Percentiles rank a stretch among this genome's conserved stretches.
Conservation (phyloP, 2,888 invertebrate genomes). For the Monoplex corrugatus region DNA sequence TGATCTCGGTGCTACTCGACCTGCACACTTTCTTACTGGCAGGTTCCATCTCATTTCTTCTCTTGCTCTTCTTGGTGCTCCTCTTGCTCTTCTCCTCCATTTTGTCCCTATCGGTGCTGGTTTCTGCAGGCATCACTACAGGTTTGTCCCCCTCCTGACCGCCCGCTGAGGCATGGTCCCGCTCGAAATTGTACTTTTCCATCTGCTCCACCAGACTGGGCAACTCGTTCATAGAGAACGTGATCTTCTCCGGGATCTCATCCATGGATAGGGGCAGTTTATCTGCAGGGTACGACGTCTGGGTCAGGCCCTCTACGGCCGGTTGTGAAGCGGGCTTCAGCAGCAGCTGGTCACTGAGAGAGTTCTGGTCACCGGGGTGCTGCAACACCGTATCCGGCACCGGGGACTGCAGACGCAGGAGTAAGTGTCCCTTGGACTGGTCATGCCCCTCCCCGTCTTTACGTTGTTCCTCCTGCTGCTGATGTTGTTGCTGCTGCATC, state of each 20-base stretch:
- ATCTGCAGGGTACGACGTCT: not conserved
- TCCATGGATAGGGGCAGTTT: not conserved
- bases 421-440: not conserved
- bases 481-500: constrained; percentile 37
- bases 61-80: constrained; percentile 38
- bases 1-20: not conserved
- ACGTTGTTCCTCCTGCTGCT: constrained; percentile 23
- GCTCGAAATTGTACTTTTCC: constrained; percentile 62
- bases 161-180: constrained; percentile 54
- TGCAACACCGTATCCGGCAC: not conserved
- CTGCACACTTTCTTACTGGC: not conserved
- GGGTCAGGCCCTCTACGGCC: not conserved
- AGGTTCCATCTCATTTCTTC: not conserved
- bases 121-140: not conserved
- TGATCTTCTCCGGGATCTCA: constrained; percentile 73
- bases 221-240: constrained; percentile 75
- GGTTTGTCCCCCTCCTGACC: not conserved
- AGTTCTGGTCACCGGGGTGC: not conserved
- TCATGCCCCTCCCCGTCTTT: not conserved
- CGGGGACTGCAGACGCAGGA: not conserved
- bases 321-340: constrained; percentile 17
- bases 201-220: constrained; percentile 78
- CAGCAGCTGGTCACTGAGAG: not conserved
- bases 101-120: not conserved
- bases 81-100: constrained; percentile 33